phyloP scores from a whole-genome alignment of 2,113 vertebrate species.

The Chamaetylas fuelleborni region DNA sequence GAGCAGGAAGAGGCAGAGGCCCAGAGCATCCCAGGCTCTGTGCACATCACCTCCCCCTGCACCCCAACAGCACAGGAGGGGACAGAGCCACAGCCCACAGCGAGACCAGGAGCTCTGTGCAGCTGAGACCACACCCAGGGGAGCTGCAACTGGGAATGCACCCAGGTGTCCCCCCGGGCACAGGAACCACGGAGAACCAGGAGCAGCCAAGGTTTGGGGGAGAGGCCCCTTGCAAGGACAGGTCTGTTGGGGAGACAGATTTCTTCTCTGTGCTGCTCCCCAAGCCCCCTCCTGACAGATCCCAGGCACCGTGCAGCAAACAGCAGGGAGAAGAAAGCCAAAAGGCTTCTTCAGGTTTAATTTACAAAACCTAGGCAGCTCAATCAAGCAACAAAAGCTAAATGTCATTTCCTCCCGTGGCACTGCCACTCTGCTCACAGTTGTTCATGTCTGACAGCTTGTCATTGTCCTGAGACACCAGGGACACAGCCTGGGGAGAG shows the following conservation, averaged over 20 bases:
- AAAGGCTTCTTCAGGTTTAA: background rate
- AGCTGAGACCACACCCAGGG: background rate
- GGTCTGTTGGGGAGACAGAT: background rate
- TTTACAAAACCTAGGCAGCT: slow-evolving; percentile 23
- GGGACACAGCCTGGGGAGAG: background rate
- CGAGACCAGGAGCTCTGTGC: rapidly evolving
- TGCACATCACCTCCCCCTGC: background rate
- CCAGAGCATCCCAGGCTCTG: background rate
- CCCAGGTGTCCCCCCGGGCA: rapidly evolving
- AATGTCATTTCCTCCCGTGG: slow-evolving; percentile 8
- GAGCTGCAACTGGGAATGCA: background rate
- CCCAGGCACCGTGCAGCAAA: background rate
- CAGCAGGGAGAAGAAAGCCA: background rate
- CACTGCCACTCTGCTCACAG: background rate
- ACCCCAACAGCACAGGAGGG: rapidly evolving
- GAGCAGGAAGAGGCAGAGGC: background rate
- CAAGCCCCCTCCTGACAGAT: background rate
- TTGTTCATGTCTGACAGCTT: background rate
- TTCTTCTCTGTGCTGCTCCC: background rate
- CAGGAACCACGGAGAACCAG: background rate
- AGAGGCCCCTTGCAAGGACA: background rate
- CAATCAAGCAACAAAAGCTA: slow-evolving; percentile 25
- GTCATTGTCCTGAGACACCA: background rate
- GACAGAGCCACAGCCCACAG: background rate
- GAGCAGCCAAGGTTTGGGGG: background rate